Evolutionary conservation across 2,113 vertebrate genomes (phyloP).

Genomic region (Spermophilus dauricus): DNA sequence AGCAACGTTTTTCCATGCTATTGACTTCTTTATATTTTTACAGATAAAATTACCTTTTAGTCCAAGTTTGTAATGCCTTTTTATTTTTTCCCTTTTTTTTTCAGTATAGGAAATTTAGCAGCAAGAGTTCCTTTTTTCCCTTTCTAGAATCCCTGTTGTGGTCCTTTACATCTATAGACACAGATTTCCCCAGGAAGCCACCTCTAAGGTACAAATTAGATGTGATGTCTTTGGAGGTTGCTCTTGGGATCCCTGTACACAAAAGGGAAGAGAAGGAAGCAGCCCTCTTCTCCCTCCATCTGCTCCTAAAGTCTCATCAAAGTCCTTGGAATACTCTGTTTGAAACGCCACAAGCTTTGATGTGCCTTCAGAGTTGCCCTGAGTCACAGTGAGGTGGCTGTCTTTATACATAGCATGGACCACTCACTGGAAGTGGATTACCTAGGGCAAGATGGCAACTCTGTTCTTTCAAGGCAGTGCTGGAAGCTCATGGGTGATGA

Average conservation of each 20-base stretch:
- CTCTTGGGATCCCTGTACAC: not conserved
- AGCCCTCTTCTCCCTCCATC: not conserved
- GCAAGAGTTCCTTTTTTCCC: not conserved
- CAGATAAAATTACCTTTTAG: not conserved
- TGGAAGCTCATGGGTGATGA: not conserved
- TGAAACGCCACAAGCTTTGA: not conserved
- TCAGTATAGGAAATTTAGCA: not conserved
- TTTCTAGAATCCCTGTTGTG: not conserved
- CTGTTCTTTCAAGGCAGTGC: not conserved
- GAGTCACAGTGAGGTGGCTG: not conserved
- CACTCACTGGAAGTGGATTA: not conserved
- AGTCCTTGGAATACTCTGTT: not conserved
- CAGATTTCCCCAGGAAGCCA: not conserved
- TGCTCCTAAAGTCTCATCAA: not conserved
- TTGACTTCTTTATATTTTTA: constrained; percentile 18
- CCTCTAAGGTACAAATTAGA: not conserved
- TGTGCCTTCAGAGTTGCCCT: not conserved
- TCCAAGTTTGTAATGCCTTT: not conserved
- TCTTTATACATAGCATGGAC: not conserved
- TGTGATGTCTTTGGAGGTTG: not conserved
- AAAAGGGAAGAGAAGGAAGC: not conserved
- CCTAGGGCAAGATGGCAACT: not conserved
- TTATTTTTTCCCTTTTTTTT: not conserved
- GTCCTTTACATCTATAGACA: accelerated
- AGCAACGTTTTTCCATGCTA: not conserved